Conservation (phyloP, 2,113 vertebrate genomes). For the Ceratotherium simum region DNA sequence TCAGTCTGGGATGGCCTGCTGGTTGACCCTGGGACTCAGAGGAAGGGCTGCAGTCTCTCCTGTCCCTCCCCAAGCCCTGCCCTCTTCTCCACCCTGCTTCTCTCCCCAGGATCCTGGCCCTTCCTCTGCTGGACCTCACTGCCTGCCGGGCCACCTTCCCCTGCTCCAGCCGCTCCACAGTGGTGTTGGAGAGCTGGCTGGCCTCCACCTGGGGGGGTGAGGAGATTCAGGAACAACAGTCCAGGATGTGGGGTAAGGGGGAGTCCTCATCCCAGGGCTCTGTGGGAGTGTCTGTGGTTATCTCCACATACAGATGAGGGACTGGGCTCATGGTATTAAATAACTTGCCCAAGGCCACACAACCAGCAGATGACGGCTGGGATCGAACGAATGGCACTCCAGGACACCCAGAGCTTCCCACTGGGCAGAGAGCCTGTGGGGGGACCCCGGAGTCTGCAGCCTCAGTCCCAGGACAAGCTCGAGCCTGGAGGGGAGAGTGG, state of each 20-base stretch:
- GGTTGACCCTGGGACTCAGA: rapidly evolving
- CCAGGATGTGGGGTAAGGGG: background rate
- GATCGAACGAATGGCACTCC: too few species aligned
- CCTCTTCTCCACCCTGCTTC: rapidly evolving
- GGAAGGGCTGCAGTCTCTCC: background rate
- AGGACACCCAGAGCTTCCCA: too few species aligned
- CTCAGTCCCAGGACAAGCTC: background rate
- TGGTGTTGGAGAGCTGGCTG: background rate
- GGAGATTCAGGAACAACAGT: background rate
- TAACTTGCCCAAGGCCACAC: background rate
- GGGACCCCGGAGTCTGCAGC: background rate
- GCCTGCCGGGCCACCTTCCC: background rate
- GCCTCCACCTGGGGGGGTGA: background rate
- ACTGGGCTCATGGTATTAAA: background rate
- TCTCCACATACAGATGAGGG: background rate
- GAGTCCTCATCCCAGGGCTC: background rate
- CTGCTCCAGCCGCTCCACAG: background rate
- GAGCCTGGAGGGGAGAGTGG: too few species aligned
- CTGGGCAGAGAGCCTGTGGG: background rate
- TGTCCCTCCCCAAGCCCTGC: rapidly evolving
- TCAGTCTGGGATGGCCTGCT: background rate
- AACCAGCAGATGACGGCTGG: background rate
- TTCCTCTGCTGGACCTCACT: background rate
- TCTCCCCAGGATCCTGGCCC: too few species aligned
- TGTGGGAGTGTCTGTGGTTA: background rate